Base-by-base conservation (phyloP, 2,888 invertebrate genomes). In the Athetis lepigone region DNA sequence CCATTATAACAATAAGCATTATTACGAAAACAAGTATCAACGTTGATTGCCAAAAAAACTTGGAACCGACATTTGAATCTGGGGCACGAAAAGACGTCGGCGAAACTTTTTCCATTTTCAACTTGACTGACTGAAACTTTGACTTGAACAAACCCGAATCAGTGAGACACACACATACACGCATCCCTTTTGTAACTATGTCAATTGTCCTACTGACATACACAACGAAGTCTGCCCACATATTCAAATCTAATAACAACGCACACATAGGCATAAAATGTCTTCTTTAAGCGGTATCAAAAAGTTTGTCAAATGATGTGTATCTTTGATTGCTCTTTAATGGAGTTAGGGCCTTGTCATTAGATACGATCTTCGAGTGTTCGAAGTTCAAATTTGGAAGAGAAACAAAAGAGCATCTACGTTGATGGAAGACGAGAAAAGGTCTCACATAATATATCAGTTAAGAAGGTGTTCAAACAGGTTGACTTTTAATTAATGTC, bases 21-120 rank as follows among this genome's bases (percentile, higher is more conserved):
- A 33, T 42, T 27, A 33, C 18, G 1, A 6, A 42, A 50, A 51
- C 29, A 51, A 43, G 21, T 49, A 52, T 42, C 64, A 71, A 36
- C 21, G 4, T 62, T 52, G 63, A 52, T 55, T 64, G 55, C 39
- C 21, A 37, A 19, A 29, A 54, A n/a, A 63, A 51, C 18, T 69
- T 56, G 13, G 19, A 6, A 16, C 11, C 23, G 45, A 64, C 29
- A 49, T 66, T 58, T 54, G 45, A 57, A 70, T 66, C 9, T 29
- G 43, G 47, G 4, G 37, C 33, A 49, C 19, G 37, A 58, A 19
- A 27, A 64, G 47, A 33, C 25, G 43, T 0, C 18, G 11, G 23
- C 11, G 0, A 56, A 73, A 73, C 45, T 70, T 72, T 69, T 64
- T 54, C 45, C 42, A 69, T 69, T 59, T 70, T 49, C 56, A 70